Evolutionary conservation across 2,113 vertebrate genomes (phyloP).

Genomic region (Bubo blakistoni): DNA sequence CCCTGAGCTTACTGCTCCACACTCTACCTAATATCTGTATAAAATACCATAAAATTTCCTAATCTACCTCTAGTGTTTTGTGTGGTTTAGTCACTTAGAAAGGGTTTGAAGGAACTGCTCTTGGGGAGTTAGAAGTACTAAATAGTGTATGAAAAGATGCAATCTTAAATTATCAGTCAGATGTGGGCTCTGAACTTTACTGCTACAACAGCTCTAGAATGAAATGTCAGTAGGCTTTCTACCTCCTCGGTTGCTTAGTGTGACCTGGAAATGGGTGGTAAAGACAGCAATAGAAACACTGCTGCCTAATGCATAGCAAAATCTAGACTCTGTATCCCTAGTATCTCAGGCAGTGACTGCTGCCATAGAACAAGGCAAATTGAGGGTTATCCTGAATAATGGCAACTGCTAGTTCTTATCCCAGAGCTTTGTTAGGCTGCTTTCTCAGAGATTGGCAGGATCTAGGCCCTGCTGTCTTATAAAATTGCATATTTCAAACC

Average conservation of each 20-base stretch:
- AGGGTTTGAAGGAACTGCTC: background rate
- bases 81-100: background rate
- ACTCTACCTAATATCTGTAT: background rate
- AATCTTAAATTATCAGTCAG: background rate
- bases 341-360: fast-evolving
- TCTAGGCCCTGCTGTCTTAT: background rate
- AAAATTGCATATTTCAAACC: background rate
- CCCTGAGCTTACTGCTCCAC: background rate
- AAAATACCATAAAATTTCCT: background rate
- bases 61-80: background rate
- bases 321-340: background rate
- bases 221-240: background rate
- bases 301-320: background rate
- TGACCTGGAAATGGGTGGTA: background rate
- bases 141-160: background rate
- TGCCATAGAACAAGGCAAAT: background rate
- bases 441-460: background rate
- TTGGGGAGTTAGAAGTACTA: background rate
- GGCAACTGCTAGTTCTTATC: background rate
- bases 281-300: background rate
- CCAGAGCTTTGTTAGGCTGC: background rate
- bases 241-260: background rate
- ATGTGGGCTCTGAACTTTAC: background rate
- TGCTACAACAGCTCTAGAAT: background rate
- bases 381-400: background rate